Evolutionary conservation across 2,113 vertebrate genomes (phyloP).

Genomic region (Neolamprologus falcicula): DNA sequence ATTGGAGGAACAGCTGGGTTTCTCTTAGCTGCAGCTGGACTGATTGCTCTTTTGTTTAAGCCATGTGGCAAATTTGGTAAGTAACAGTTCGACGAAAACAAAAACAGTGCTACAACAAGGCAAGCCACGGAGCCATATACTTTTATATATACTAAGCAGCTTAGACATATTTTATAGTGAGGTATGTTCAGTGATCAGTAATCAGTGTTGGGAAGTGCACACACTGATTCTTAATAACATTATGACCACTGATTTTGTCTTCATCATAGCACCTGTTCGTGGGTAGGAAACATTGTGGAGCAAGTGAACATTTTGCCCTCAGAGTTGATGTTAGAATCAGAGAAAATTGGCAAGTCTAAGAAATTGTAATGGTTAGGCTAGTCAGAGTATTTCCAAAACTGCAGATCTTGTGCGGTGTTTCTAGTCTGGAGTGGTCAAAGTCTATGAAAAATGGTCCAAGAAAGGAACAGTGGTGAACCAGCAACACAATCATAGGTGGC

Average conservation of each 20-base stretch:
- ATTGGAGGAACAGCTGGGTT: neutral
- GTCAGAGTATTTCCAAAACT: neutral
- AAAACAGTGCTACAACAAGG: neutral
- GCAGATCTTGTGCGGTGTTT: neutral
- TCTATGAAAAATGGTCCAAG: neutral
- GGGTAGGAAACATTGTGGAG: neutral
- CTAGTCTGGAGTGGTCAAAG: neutral
- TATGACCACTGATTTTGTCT: neutral
- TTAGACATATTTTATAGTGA: neutral
- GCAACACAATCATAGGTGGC: neutral
- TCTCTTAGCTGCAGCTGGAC: neutral
- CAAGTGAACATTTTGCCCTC: neutral
- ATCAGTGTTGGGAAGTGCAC: neutral
- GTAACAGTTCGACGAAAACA: neutral
- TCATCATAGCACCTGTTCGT: neutral
- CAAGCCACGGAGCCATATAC: neutral
- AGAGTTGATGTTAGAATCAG: neutral
- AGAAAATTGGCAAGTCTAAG: neutral
- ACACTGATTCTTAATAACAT: neutral
- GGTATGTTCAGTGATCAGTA: neutral
- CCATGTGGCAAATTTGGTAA: neutral
- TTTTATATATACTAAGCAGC: neutral
- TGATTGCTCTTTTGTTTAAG: neutral
- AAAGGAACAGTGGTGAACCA: neutral
- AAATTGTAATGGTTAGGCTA: accelerated